phyloP scores from a whole-genome alignment of 2,113 vertebrate genomes.

The Cygnus atratus region DNA sequence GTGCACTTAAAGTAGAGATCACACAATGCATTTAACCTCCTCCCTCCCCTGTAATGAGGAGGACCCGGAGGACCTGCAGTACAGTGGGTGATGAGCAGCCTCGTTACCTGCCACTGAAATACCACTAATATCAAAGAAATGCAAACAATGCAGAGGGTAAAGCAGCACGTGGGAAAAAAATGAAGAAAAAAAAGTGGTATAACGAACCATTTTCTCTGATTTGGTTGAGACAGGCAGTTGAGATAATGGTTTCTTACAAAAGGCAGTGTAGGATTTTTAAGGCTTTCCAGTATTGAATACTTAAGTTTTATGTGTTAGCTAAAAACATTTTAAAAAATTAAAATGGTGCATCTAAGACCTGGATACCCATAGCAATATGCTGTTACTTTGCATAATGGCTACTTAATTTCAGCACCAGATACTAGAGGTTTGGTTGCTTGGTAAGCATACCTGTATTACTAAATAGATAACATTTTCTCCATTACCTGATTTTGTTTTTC shows the following conservation, averaged over 20 bases:
- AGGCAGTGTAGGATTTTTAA: not conserved
- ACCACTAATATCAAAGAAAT: not conserved
- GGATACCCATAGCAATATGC: not conserved
- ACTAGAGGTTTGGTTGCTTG: not conserved
- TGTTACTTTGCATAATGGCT: not conserved
- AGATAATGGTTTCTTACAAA: not conserved
- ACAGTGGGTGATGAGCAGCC: not conserved
- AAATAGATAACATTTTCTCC: not conserved
- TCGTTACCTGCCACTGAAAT: not conserved
- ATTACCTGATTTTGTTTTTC: not conserved
- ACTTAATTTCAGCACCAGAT: not conserved
- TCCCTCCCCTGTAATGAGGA: not conserved
- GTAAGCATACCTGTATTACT: not conserved
- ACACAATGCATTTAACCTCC: not conserved
- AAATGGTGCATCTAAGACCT: not conserved
- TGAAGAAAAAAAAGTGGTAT: not conserved
- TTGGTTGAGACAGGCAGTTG: not conserved
- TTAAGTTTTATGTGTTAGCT: fast-evolving
- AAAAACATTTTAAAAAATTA: not conserved
- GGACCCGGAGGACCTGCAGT: not conserved
- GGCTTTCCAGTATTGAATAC: not conserved
- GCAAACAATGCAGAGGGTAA: not conserved
- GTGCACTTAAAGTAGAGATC: not conserved
- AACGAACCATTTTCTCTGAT: not conserved
- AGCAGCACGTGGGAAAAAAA: not conserved